Evolutionary conservation across 2,113 vertebrate species (phyloP), one percentile per base, ranked within the genome.

Genomic region (Podiceps cristatus): DNA sequence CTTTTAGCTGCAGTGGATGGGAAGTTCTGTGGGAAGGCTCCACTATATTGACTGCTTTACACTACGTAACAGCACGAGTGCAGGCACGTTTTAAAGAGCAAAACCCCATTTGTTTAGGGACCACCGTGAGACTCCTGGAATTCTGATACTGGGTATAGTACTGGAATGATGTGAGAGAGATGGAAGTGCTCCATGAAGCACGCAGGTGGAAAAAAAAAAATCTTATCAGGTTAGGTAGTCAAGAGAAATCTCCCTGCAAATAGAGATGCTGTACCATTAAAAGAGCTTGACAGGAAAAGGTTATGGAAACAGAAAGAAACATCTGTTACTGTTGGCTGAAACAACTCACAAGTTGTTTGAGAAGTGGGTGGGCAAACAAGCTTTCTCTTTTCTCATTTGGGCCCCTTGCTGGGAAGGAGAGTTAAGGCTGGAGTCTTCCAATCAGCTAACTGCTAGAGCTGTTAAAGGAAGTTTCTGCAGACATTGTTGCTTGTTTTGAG

Each of bases 1-100:
- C n/a, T 72, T 78, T 67, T 29, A 90, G 47, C 28, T 67, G 71
- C n/a, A 88, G n/a, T 18, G 33, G 37, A 85, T 67, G 35, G n/a
- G 31, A 94, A 75, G 44, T 35, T 90, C 40, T 8, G 8, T 22
- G 23, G 3, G 18, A 91, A 67, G 44, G n/a, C 18, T 88, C 37
- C 28, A 24, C 90, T 84, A 24, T 13, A n/a, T 1, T 18, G 18
- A 28, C 3, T 29, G 5, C 23, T 90, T 85, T 66, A 86, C 10
- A 13, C 33, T 27, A 42, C 2, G 8, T 35, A 84, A n/a, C 1
- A 4, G 29, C 13, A 58, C 0, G 3, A 10, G 19, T 0, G 3
- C 13, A 55, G 5, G 81, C 4, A 16, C n/a, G 33, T 25, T 80
- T 67, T 69, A 84, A 89, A 78, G 11, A n/a, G n/a, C 13, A 96